Percentiles rank a stretch among this genome's conserved stretches.
phyloP scores from a whole-genome alignment of 2,888 invertebrate genomes.

The Eristalis pertinax region DNA sequence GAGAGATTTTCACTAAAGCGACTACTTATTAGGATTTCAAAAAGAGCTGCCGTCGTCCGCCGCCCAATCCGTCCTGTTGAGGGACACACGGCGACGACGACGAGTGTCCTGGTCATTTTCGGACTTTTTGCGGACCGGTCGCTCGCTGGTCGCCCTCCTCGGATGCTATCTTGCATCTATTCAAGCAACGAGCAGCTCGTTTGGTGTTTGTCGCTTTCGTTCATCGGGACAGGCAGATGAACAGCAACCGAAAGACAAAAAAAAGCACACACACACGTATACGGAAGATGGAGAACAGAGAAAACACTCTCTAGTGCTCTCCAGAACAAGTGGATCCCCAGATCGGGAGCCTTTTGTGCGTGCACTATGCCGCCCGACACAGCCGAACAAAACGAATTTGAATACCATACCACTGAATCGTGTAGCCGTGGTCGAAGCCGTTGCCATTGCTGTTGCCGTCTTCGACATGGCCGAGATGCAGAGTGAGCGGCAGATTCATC shows the following conservation, averaged over 20 bases:
- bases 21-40: conserved; percentile 71
- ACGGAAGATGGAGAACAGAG: conserved; percentile 25
- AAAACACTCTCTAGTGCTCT: conserved; percentile 65
- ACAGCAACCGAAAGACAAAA: conserved; percentile 39
- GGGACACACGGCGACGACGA: conserved; percentile 22
- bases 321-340: conserved; percentile 69
- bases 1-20: conserved; percentile 72
- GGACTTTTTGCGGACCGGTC: conserved; percentile 3
- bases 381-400: conserved; percentile 65
- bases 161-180: conserved; percentile 63
- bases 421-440: conserved; percentile 52
- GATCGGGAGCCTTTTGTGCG: conserved; percentile 68
- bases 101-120: conserved; percentile 48
- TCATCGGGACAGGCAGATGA: conserved; percentile 59
- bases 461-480: background rate
- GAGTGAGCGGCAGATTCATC: conserved; percentile 54
- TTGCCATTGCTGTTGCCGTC: conserved; percentile 2
- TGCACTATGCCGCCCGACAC: conserved; percentile 66
- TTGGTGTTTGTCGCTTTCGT: conserved; percentile 68
- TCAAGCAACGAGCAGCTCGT: conserved; percentile 57
- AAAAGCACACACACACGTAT: background rate
- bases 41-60: conserved; percentile 64
- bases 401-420: conserved; percentile 52
- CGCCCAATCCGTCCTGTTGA: conserved; percentile 54
- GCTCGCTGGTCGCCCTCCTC: conserved; percentile 55